Evolutionary conservation across 2,888 invertebrate species (phyloP), one percentile per base, ranked within the genome.

Genomic region (Eilema depressum): DNA sequence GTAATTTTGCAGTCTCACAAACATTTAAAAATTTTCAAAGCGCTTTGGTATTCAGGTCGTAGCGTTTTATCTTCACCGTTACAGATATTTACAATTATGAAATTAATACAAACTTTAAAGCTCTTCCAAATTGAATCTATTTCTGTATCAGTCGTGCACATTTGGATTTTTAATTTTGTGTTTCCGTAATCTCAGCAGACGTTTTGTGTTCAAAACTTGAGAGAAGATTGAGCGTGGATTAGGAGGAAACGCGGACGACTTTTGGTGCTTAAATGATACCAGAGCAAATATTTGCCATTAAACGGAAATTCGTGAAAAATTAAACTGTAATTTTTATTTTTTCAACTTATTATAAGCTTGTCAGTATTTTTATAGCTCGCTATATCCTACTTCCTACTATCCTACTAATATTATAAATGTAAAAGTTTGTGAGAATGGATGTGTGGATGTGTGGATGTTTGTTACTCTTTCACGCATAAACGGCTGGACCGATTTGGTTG

Each of bases 161-260:
- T 53, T 53, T n/a, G 8, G 53, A 53, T 53, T 53, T 47, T 53
- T 53, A 53, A 53, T 53, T 53, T 53, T n/a, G 53, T 53, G 53
- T n/a, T 47, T 53, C n/a, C n/a, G 7, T n/a, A 53, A 53, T 53
- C 53, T 53, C 10, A n/a, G n/a, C n/a, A n/a, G 53, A n/a, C 53
- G 7, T 53, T 53, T n/a, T n/a, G 53, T 53, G 53, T 53, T 53
- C n/a, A 53, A 53, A 53, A 53, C n/a, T 53, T 53, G 7, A 53
- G 10, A 5, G 2, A 8, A 53, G 20, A 53, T 53, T 53, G n/a
- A 53, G 20, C 53, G 7, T n/a, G 53, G 53, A 53, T 53, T 53
- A 53, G 1, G 20, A 47, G 10, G n/a, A n/a, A 53, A 53, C 2
- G 53, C 53, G 53, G 53, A 7, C 20, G 7, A 47, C 47, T 47